Evolutionary conservation across 2,797 vertebrate species (phyloP), one percentile per base, ranked within the genome.

Genomic region (Cossypha heuglini): DNA sequence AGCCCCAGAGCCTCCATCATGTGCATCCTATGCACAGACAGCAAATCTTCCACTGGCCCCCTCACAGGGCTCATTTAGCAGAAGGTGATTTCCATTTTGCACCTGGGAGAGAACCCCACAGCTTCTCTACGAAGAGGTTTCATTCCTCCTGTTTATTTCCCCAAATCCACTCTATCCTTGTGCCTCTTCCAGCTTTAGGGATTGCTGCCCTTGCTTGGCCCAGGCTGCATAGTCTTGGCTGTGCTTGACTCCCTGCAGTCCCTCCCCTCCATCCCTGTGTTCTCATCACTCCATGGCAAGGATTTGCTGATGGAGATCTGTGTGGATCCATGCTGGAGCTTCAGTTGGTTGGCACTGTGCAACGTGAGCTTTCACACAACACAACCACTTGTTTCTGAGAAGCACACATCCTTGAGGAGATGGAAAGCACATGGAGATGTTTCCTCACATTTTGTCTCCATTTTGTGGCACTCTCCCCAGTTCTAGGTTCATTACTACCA

Each of bases 401-500:
- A 59, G n/a, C 25, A 80, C 22, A 29, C 29, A 22, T 71, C 67
- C 75, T 71, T 33, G 3, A 54, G 66, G 46, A 73, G 51, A 33
- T 1, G 28, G 51, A 76, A 85, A n/a, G 64, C 59, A 82, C 43
- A 18, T 0, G 10, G 31, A 85, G 29, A 82, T 33, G 0, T 46
- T 59, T 57, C 54, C 66, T 67, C 43, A 24, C 12, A 4, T 35
- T 57, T n/a, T 5, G 3, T 10, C 25, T 14, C 45, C 15, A 16
- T 42, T 57, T n/a, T 33, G 71, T 1, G 0, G 13, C 12, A 5
- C 6, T 59, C 37, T 7, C 3, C 2, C 37, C 24, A 59, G 1
- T 29, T 69, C 48, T 24, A 10, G 10, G 31, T 11, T 68, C 16
- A 1, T 17, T 22, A 2, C 2, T 25, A 12, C 16, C 49, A 52